Base-by-base conservation (phyloP, 2,888 invertebrate genomes). In the Amphiduros pacificus region DNA sequence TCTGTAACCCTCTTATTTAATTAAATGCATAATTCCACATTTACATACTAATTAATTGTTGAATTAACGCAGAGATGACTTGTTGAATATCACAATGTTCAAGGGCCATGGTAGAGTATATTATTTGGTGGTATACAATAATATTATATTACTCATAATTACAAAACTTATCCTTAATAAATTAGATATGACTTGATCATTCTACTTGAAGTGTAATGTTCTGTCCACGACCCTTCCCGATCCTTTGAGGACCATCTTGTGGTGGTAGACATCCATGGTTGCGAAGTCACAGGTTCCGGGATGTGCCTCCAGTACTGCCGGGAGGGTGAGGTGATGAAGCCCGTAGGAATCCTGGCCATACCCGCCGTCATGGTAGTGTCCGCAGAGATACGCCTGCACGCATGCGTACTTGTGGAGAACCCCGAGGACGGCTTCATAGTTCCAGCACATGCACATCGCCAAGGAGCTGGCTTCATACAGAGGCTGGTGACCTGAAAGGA, bases 361-460 rank as follows among this genome's bases (percentile, higher is more conserved):
- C 2, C 77, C 77, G 14, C 75, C 76, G 11, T 70, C 68, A 63
- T 83, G 83, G 44, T 77, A 76, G 65, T 83, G 83, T 1, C 83
- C 83, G 41, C 74, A 70, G 11, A 82, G 63, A 62, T 81, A 80
- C n/a, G 77, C 55, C 4, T 82, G 78, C 64, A 76, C 78, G n/a
- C 22, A 20, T 5, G 61, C 32, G 64, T 76, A 73, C 2, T 64
- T 52, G 54, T 77, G 73, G 3, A 83, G 62, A 5, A 78, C 65
- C 0, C 71, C 55, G 22, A 79, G 63, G 4, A 82, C 72, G 29
- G 79, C 77, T 2, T 72, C 64, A 61, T 76, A 77, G 68, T 83
- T 82, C 82, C 82, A 83, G 11, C 77, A 69, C 9, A 82, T 55
- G 66, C 77, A 77, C 20, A 62, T 49, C 48, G 55, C 40, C 29